Percentiles rank a stretch among this genome's conserved stretches.
These are phyloP conservation scores for Brachypterus glaber DNA, from an alignment of 2,888 invertebrate species.

Conservation along the genomic window DNA sequence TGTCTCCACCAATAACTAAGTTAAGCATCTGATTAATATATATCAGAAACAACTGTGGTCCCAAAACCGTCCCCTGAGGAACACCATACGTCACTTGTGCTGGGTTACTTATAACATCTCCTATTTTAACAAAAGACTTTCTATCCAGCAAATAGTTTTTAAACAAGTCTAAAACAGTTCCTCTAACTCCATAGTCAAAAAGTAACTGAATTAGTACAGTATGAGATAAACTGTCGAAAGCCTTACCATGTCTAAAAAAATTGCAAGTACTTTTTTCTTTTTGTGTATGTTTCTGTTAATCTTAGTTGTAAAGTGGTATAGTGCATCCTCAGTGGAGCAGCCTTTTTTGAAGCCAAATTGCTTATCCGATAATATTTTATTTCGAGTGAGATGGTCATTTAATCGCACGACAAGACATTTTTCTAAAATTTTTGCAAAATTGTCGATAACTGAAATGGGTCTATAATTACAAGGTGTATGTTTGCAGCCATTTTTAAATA, in stretches of 20 bases:
- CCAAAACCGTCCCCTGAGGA: slow-evolving; percentile 12
- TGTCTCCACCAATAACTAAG: background rate
- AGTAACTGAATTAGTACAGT: slow-evolving; percentile 6
- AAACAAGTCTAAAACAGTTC: slow-evolving; percentile 5
- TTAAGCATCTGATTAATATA: slow-evolving; percentile 3
- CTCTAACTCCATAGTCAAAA: slow-evolving; percentile 4
- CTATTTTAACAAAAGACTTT: slow-evolving; percentile 9
- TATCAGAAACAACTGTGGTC: slow-evolving; percentile 5
- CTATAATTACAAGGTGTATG: slow-evolving; percentile 14
- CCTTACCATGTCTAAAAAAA: slow-evolving; percentile 13
- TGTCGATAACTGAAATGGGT: slow-evolving; percentile 16
- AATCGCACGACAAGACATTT: slow-evolving; percentile 16
- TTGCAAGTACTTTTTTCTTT: slow-evolving; percentile 3
- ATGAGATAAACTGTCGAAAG: slow-evolving; percentile 13
- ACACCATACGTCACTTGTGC: slow-evolving; percentile 8
- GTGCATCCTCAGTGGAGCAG: slow-evolving; percentile 11
- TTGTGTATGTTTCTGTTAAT: slow-evolving; percentile 7
- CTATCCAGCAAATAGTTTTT: slow-evolving; percentile 11
- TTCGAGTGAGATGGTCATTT: slow-evolving; percentile 6
- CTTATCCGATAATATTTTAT: slow-evolving; percentile 7
- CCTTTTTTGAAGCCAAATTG: slow-evolving; percentile 11
- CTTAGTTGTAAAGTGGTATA: slow-evolving; percentile 7
- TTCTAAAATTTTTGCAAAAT: slow-evolving; percentile 18
- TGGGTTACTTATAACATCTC: slow-evolving; percentile 6
- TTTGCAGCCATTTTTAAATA: slow-evolving; percentile 14